Base-by-base conservation (phyloP, 2,113 vertebrate species). In the Polyodon spathula region DNA sequence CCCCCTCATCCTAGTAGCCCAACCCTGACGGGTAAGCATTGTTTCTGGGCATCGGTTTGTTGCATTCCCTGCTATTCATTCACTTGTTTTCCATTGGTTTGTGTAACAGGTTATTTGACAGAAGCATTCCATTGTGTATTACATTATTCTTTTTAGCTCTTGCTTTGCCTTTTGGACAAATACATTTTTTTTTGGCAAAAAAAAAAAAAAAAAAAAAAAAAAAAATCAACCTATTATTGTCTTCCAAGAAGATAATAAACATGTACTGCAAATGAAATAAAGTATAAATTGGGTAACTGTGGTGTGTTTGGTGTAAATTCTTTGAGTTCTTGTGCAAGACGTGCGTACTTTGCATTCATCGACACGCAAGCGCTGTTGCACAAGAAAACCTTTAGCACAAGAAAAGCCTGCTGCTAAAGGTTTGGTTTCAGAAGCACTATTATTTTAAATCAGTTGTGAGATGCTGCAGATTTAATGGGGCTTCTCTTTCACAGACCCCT, bases 191-290 rank as follows among this genome's bases (percentile, higher is more conserved):
- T 71, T 77, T 73, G 76, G 77, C 73, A 78, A 50, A 6, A 11
- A 50, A 4, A 73, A 82, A 82, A 78, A 62, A 68, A 65, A 61
- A 66, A 44, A 73, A 66, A 51, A 68, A 72, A 73, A 70, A 66
- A 67, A 67, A 66, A 66, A 80, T 74, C 74, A 66, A 77, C 76
- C 74, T 69, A 74, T 69, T 74, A 81, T 74, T 85, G 79, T 87
- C 84, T 87, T 87, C 84, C 81, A 79, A 87, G 82, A 87, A 85
- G 84, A 85, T 85, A 79, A 78, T 81, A 79, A 78, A 76, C 78
- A 74, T 56, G 69, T 77, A 75, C 78, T 69, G 65, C 69, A 61
- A 74, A 70, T 78, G 78, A 69, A 81, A 66, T 8, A n/a, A 11
- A 50, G 15, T 44, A 50, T 12, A 50, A 50, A 50, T 6, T n/a